phyloP scores from a whole-genome alignment of 2,797 vertebrate genomes.

The Chloroceryle inda region DNA sequence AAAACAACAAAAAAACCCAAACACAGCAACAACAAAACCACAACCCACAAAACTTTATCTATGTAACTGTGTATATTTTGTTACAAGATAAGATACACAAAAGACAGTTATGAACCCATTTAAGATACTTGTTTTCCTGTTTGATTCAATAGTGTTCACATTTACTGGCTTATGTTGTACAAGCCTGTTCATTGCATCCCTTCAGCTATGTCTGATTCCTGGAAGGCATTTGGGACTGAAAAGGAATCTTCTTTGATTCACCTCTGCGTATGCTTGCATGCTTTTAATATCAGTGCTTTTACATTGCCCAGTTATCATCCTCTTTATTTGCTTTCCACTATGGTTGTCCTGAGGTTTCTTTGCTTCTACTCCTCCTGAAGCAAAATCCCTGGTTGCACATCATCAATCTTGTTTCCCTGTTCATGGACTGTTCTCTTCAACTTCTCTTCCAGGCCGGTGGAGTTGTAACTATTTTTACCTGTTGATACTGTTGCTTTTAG shows the following conservation, averaged over 20 bases:
- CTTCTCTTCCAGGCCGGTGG: neutral
- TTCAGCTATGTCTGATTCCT: neutral
- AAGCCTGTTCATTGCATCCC: neutral
- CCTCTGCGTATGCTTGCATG: neutral
- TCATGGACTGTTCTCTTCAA: neutral
- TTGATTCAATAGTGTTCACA: neutral
- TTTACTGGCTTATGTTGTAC: neutral
- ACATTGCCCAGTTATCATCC: too few relatives aligned
- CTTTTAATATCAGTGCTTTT: neutral
- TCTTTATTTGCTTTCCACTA: neutral
- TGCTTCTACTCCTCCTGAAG: neutral
- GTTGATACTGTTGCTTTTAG: neutral
- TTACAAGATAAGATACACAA: neutral
- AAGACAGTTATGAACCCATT: neutral
- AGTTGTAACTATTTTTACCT: neutral
- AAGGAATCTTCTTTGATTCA: neutral
- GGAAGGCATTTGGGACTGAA: neutral
- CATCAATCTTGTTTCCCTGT: neutral
- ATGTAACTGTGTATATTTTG: neutral
- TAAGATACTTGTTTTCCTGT: neutral
- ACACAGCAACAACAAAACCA: too few relatives aligned
- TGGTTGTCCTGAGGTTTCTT: neutral
- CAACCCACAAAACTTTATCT: neutral
- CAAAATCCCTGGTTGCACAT: neutral
- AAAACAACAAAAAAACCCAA: neutral